A percentile compares a stretch with the other conserved stretches of the same genome.
Evolutionary conservation across 2,888 invertebrate species (phyloP).

Genomic region (Epinotia demarniana): DNA sequence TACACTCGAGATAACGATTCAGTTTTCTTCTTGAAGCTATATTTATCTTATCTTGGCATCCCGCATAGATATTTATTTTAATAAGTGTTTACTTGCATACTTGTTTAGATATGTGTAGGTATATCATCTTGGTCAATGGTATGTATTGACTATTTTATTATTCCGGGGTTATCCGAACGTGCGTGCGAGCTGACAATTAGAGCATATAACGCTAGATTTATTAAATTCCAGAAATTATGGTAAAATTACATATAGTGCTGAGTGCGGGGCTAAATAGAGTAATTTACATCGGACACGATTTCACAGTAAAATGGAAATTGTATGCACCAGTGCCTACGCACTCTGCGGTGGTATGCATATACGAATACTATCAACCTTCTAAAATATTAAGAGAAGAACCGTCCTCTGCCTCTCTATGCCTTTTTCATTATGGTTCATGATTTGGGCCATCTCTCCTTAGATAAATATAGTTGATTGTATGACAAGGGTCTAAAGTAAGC

Average conservation of each 20-base stretch:
- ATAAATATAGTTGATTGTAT: too few relatives aligned
- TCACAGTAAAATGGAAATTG: conserved; percentile 5
- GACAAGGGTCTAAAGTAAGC: too few relatives aligned
- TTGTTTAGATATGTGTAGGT: neutral
- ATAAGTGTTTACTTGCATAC: conserved; percentile 26
- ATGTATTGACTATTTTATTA: neutral
- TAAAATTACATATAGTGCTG: conserved; percentile 20
- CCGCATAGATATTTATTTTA: neutral
- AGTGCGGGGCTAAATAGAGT: conserved; percentile 8
- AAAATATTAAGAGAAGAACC: too few relatives aligned
- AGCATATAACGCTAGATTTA: conserved; percentile 25
- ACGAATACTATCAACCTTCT: too few relatives aligned
- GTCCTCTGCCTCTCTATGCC: too few relatives aligned
- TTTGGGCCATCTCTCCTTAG: too few relatives aligned
- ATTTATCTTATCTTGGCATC: conserved; percentile 13
- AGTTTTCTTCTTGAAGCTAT: neutral
- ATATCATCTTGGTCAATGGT: conserved; percentile 3
- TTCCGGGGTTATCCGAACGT: conserved; percentile 12
- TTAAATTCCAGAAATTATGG: conserved; percentile 30
- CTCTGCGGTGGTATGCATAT: neutral
- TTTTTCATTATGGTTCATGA: too few relatives aligned
- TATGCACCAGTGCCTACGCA: neutral
- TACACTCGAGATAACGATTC: conserved; percentile 13
- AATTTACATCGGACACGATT: conserved; percentile 31
- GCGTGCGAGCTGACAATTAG: conserved; percentile 19